phyloP scores from a whole-genome alignment of 1,140 invertebrate genomes.

The Brachionus koreanus region DNA sequence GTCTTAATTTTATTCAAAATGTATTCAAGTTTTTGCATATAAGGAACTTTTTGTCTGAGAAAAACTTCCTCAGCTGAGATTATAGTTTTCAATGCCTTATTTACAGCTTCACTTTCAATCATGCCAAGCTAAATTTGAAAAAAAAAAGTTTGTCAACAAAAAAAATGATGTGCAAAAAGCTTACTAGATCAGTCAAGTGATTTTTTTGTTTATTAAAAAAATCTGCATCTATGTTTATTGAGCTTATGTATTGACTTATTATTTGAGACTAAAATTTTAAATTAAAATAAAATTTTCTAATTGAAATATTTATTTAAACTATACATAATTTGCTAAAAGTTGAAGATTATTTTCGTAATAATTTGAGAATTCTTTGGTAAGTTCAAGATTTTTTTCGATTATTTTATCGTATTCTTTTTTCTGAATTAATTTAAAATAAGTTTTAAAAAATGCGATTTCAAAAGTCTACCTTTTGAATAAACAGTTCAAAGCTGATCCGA shows the following conservation, averaged over 20 bases:
- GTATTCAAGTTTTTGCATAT: slow-evolving; percentile 13
- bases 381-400: slow-evolving; percentile 8
- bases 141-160: not conserved
- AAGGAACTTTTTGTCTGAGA: slow-evolving; percentile 23
- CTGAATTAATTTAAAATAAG: not conserved
- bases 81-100: slow-evolving; percentile 10
- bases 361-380: slow-evolving; percentile 21
- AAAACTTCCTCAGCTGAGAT: slow-evolving; percentile 30
- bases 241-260: slow-evolving; percentile 16
- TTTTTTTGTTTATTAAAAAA: slow-evolving; percentile 36
- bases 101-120: slow-evolving; percentile 16
- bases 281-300: not conserved
- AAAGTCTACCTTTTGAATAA: slow-evolving; percentile 24
- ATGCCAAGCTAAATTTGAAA: not conserved
- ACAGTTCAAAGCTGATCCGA: slow-evolving; percentile 5
- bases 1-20: not conserved
- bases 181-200: slow-evolving; percentile 1
- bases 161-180: not conserved
- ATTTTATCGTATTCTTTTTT: slow-evolving; percentile 38
- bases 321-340: slow-evolving; percentile 23
- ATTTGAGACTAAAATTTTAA: slow-evolving; percentile 1
- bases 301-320: not conserved
- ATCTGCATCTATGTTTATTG: slow-evolving; percentile 22
- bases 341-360: slow-evolving; percentile 34
- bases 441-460: not conserved